Percentiles rank a stretch among this genome's conserved stretches.
These are phyloP conservation scores for Peromyscus californicus DNA, from an alignment of 2,113 vertebrate species.

Conservation along the genomic window DNA sequence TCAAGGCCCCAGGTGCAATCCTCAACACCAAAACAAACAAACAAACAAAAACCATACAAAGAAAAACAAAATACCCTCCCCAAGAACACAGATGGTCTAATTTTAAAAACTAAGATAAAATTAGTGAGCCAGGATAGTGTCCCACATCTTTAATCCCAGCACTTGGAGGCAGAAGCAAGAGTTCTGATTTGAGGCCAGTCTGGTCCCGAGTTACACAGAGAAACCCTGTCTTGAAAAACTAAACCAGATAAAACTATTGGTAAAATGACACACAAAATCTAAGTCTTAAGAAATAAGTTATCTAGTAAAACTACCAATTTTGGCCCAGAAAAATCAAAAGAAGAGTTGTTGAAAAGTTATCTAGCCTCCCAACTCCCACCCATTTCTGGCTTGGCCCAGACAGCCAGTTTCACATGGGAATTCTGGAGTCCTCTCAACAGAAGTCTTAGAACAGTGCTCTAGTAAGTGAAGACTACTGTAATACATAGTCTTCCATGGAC, in stretches of 20 bases:
- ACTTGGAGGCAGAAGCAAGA: too few species aligned
- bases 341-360: neutral
- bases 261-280: slow-evolving; percentile 4
- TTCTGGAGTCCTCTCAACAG: neutral
- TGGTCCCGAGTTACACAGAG: too few species aligned
- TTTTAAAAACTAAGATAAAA: neutral
- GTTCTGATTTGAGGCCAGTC: too few species aligned
- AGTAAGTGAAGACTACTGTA: neutral
- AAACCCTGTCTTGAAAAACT: too few species aligned
- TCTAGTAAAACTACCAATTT: slow-evolving; percentile 2
- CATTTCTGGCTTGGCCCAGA: neutral
- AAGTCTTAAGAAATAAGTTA: neutral
- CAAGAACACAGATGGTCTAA: neutral
- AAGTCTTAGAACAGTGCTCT: neutral
- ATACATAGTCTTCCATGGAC: neutral
- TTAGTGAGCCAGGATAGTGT: neutral
- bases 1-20: too few species aligned
- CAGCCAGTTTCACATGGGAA: neutral
- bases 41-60: too few species aligned
- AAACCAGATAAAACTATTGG: neutral
- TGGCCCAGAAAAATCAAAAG: neutral
- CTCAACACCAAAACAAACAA: too few species aligned
- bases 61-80: too few species aligned
- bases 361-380: neutral
- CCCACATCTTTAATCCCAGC: too few species aligned